Evolutionary conservation across 2,113 vertebrate genomes (phyloP).

Genomic region (Podocnemis expansa): DNA sequence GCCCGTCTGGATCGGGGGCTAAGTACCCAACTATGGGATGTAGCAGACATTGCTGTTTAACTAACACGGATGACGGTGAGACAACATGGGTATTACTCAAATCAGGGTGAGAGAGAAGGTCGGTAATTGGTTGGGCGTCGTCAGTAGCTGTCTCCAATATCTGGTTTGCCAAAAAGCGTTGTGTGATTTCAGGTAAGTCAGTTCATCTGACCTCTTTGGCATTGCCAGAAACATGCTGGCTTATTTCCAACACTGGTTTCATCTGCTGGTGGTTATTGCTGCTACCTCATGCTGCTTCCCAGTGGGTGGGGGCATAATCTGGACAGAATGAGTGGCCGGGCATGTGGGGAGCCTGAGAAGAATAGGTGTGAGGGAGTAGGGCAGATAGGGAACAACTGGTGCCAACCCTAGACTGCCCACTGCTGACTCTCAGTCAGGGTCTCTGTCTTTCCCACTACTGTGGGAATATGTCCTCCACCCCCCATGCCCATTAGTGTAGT

Average conservation of each 20-base stretch:
- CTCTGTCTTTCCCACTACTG: neutral
- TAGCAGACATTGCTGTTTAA: neutral
- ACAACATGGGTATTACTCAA: neutral
- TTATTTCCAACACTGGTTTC: neutral
- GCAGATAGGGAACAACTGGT: neutral
- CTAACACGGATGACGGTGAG: neutral
- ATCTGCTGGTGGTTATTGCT: neutral
- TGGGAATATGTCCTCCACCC: neutral
- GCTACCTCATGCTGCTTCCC: neutral
- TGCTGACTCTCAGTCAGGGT: neutral
- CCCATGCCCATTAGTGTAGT: neutral
- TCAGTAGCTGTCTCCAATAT: neutral
- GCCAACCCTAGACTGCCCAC: neutral
- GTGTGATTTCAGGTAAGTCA: neutral
- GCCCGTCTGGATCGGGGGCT: neutral
- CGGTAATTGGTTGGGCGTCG: too few species aligned
- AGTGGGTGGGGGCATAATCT: neutral
- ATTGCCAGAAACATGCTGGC: too few species aligned
- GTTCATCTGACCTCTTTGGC: neutral
- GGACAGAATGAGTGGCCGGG: neutral
- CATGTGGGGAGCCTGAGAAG: neutral
- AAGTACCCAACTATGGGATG: neutral
- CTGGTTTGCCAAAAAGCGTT: neutral
- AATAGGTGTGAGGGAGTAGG: fast-evolving
- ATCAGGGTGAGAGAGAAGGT: neutral